Percentiles rank a stretch among this genome's conserved stretches.
Evolutionary conservation across 2,113 vertebrate species (phyloP).

Genomic region (Brevimyrus niger): DNA sequence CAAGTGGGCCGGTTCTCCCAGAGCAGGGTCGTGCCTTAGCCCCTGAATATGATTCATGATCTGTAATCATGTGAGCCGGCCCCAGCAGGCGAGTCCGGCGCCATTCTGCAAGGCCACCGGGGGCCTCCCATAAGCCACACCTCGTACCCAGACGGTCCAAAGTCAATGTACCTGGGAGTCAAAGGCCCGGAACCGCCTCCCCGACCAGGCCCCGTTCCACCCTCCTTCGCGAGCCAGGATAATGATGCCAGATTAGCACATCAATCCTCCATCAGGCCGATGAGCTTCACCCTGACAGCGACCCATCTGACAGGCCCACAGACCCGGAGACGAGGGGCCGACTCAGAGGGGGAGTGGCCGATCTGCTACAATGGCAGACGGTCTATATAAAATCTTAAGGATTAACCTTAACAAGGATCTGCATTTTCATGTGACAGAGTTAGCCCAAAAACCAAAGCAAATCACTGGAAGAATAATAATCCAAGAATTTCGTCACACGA

Average conservation of each 20-base stretch:
- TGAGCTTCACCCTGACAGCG: not conserved
- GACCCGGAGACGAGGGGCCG: not conserved
- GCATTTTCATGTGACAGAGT: not conserved
- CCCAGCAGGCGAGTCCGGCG: not conserved
- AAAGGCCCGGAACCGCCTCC: not conserved
- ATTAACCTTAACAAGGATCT: not conserved
- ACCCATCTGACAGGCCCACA: not conserved
- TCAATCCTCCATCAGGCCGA: constrained; percentile 13
- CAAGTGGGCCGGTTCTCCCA: not conserved
- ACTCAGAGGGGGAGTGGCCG: not conserved
- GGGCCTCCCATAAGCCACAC: not conserved
- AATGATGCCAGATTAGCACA: constrained; percentile 33
- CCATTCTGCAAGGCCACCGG: not conserved
- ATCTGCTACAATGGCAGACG: not conserved
- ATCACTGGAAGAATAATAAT: not conserved
- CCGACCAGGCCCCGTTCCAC: not conserved
- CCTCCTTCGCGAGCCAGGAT: constrained; percentile 7
- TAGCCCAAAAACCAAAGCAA: not conserved
- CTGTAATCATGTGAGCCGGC: not conserved
- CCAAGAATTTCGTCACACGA: not conserved
- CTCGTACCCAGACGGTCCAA: constrained; percentile 17
- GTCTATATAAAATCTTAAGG: not conserved
- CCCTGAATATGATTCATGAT: constrained; percentile 5
- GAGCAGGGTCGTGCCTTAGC: not conserved
- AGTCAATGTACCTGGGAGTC: constrained; percentile 8